A percentile compares a stretch with the other conserved stretches of the same genome.
Evolutionary conservation across 23 tunicate genomes (phyloP).

Genomic region (Styela plicata): DNA sequence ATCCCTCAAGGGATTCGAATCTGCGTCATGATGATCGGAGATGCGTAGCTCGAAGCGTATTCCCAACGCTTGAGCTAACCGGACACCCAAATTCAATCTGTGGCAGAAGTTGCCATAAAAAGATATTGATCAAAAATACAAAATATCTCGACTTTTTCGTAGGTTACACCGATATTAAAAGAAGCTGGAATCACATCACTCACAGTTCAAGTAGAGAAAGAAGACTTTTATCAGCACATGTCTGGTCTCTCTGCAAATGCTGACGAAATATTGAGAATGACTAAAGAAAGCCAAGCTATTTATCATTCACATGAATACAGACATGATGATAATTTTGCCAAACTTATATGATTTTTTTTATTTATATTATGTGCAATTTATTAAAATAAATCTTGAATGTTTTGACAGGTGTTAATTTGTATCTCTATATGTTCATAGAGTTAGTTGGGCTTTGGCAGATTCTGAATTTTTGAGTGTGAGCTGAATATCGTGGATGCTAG

Average conservation of each 20-base stretch:
- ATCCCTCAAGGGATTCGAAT: no score
- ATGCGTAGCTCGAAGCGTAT: no score
- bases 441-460: no score
- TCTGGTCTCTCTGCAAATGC: constrained; percentile 35
- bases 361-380: not conserved
- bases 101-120: not conserved
- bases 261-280: constrained; percentile 19
- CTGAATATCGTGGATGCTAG: no score
- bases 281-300: constrained; percentile 26
- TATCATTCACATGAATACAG: not conserved
- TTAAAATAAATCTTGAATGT: not conserved
- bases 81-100: not conserved
- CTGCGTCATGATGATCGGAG: no score
- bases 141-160: not conserved
- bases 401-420: no score
- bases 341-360: constrained; percentile 4
- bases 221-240: constrained; percentile 93
- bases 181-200: constrained; percentile 51
- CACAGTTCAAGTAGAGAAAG: constrained; percentile 89
- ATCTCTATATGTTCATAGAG: no score
- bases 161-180: constrained; percentile 55
- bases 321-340: constrained; percentile 34
- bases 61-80: no score
- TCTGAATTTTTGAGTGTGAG: no score
- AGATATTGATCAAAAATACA: not conserved